Evolutionary conservation across 2,797 vertebrate genomes (phyloP), one percentile per base, ranked within the genome.

Genomic region (Chelidonichthys spinosus): DNA sequence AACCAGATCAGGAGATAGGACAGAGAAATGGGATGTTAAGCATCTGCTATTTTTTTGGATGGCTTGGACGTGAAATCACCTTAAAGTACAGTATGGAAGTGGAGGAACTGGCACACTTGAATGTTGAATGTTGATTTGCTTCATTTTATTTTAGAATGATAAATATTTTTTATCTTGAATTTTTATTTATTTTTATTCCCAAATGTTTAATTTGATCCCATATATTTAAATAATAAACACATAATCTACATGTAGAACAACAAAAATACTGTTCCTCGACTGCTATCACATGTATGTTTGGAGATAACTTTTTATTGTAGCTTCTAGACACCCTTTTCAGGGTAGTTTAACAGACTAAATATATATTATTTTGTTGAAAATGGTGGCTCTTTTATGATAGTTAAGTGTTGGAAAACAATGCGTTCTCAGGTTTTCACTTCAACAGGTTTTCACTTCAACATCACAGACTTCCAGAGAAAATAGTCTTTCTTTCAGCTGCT

Each of bases 1-100:
- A 85, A 89, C 83, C 67, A 89, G 90, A 93, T 94, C 63, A 76
- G 64, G 36, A 89, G 89, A 93, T 91, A 83, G 63, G 75, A 75
- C 73, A 72, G 70, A 72, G 74, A 84, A 87, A 81, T 53, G 18
- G 61, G 84, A 89, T 81, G 81, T 85, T 64, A 70, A 86, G 74
- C 85, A 88, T 87, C 81, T 81, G 72, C 74, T 83, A 5, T 54
- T 32, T 44, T 67, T 77, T 47, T 47, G 59, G 69, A 74, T 47
- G 78, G 37, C 52, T 82, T 74, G 54, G n/a, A 79, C 68, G 8
- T 71, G 32, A 79, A 82, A 85, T 56, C 79, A 65, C 69, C 72
- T 69, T 6, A 66, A 50, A 69, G 46, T 46, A 18, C 18, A 49
- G 36, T 36, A 13, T 71, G 15, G 17, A 74, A 72, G 70, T 49